These are phyloP conservation scores for Harpegnathos saltator DNA, from an alignment of 1,140 invertebrate species.

Conservation along the genomic window DNA sequence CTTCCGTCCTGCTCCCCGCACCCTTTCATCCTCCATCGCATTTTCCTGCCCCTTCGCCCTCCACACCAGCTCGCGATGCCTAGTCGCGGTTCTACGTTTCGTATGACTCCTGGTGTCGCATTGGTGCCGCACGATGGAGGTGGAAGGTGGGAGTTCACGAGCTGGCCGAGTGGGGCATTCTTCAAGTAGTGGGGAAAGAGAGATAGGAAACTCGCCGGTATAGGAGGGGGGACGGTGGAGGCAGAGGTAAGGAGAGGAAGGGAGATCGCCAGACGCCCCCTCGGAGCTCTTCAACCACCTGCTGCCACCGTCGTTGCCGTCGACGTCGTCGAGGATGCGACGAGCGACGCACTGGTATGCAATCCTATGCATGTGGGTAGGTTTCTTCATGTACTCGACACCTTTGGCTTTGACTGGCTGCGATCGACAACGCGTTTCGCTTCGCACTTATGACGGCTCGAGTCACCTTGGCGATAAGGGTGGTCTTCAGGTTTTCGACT, in stretches of 20 bases:
- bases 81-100: conserved; percentile 52
- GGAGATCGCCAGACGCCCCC: conserved; percentile 78
- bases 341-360: not conserved
- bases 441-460: too few species aligned
- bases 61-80: not conserved
- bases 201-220: conserved; percentile 16
- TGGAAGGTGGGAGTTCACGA: conserved; percentile 52
- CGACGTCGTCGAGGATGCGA: conserved; percentile 5
- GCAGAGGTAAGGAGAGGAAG: conserved; percentile 38
- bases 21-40: conserved; percentile 54
- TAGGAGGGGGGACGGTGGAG: conserved; percentile 27
- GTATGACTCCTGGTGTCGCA: conserved; percentile 55
- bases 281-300: conserved; percentile 81
- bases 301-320: conserved; percentile 71
- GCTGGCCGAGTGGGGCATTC: conserved; percentile 23
- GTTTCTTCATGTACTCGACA: not conserved
- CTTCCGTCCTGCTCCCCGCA: conserved; percentile 39
- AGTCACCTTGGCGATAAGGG: too few species aligned
- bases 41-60: conserved; percentile 16
- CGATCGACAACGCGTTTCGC: too few species aligned
- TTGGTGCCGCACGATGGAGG: conserved; percentile 54
- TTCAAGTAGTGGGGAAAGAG: conserved; percentile 32
- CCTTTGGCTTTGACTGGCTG: not conserved
- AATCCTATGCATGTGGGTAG: not conserved
- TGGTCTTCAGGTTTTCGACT: too few species aligned